phyloP scores from a whole-genome alignment of 2,888 invertebrate species.

The Hirtodrosophila trivittata region DNA sequence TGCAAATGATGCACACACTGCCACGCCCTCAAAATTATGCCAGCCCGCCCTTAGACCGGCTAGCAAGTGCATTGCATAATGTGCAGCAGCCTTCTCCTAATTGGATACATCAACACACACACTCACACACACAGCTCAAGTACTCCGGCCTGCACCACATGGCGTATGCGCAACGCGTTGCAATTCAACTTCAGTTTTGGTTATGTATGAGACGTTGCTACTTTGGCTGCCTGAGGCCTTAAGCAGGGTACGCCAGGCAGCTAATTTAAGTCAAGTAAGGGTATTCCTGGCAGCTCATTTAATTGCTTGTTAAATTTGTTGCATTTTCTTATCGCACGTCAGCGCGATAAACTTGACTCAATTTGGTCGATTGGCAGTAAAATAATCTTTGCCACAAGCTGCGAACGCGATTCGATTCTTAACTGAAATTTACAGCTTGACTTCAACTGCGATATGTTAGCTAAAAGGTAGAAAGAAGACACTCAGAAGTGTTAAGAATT shows the following conservation, averaged over 20 bases:
- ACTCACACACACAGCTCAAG: conserved; percentile 39
- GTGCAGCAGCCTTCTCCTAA: conserved; percentile 63
- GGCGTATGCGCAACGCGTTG: conserved; percentile 60
- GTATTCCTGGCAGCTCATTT: conserved; percentile 31
- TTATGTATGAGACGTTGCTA: conserved; percentile 53
- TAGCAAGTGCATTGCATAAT: conserved; percentile 56
- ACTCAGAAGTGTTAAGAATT: conserved; percentile 2
- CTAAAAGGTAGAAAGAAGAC: conserved; percentile 11
- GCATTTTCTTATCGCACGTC: conserved; percentile 46
- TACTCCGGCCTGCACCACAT: conserved; percentile 36
- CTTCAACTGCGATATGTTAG: conserved; percentile 22
- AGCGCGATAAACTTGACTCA: conserved; percentile 28
- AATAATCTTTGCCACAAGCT: conserved; percentile 19
- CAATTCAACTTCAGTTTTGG: conserved; percentile 29
- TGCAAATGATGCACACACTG: conserved; percentile 77
- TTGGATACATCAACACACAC: conserved; percentile 61
- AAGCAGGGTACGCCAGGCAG: not conserved
- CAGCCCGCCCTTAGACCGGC: conserved; percentile 20
- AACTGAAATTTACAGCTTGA: conserved; percentile 17
- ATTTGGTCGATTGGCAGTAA: conserved; percentile 18
- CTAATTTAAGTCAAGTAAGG: not conserved
- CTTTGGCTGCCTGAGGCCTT: conserved; percentile 50
- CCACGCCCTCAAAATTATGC: conserved; percentile 59
- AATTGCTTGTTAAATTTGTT: conserved; percentile 57
- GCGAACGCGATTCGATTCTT: conserved; percentile 26